Percentiles rank a stretch among this genome's conserved stretches.
Evolutionary conservation across 1,140 invertebrate genomes (phyloP).

Genomic region (Arctopsyche grandis): DNA sequence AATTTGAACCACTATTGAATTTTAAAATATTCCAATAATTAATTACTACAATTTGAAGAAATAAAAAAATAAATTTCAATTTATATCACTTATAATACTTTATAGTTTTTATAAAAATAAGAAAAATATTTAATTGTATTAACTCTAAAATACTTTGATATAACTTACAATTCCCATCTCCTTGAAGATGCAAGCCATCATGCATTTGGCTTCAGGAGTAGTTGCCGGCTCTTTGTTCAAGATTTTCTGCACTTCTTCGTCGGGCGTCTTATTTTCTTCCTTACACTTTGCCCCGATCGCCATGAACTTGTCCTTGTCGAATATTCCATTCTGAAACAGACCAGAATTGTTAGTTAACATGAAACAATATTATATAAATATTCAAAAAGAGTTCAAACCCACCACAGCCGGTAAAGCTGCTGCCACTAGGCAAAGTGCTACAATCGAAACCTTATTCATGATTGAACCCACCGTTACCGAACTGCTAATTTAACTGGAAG

Average conservation of each 20-base stretch:
- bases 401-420: background rate
- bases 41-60: too few relatives aligned
- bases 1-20: too few relatives aligned
- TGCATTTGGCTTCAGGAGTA: conserved; percentile 43
- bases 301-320: conserved; percentile 47
- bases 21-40: too few relatives aligned
- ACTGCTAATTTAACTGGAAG: background rate
- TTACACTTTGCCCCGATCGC: conserved; percentile 49
- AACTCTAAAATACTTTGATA: background rate
- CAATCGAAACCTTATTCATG: background rate
- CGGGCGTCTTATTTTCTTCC: conserved; percentile 40
- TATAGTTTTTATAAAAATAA: too few relatives aligned
- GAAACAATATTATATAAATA: background rate
- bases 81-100: too few relatives aligned
- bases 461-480: background rate
- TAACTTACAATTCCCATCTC: conserved; percentile 46
- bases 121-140: background rate
- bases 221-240: conserved; percentile 41
- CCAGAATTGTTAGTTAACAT: background rate
- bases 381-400: background rate
- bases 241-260: conserved; percentile 44
- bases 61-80: too few relatives aligned
- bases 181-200: conserved; percentile 53
- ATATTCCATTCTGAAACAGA: conserved; percentile 6
- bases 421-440: background rate